Conservation (phyloP, 1,140 invertebrate genomes). For the Zophobas morio region DNA sequence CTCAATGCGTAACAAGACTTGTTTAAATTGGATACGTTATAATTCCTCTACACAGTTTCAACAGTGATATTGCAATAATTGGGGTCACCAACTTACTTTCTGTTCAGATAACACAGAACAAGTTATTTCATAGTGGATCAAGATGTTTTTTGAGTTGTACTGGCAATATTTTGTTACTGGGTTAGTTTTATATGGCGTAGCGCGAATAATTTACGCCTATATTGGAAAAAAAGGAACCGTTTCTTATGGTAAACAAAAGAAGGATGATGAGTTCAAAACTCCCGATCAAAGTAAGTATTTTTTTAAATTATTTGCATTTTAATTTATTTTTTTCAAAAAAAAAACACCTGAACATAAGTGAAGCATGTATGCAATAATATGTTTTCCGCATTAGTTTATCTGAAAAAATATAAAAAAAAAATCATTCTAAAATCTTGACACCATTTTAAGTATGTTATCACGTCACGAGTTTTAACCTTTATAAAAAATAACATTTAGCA, state of each 20-base stretch:
- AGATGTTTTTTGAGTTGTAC: constrained; percentile 62
- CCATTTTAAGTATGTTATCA: no score
- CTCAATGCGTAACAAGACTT: no score
- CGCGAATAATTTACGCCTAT: constrained; percentile 45
- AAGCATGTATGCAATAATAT: no score
- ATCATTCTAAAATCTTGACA: no score
- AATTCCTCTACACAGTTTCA: constrained; percentile 11
- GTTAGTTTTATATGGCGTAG: constrained; percentile 54
- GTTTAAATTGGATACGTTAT: background rate
- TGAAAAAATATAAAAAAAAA: no score
- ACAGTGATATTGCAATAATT: constrained; percentile 13
- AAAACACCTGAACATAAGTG: no score
- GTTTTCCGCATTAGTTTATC: no score
- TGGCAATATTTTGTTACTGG: constrained; percentile 63
- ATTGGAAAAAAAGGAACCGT: constrained; percentile 43
- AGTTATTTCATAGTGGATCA: constrained; percentile 9
- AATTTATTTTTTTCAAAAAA: no score
- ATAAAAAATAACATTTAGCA: no score
- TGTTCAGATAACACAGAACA: background rate
- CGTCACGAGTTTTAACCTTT: no score
- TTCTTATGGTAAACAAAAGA: constrained; percentile 42
- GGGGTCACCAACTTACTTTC: constrained; percentile 25
- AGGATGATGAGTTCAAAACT: constrained; percentile 53
- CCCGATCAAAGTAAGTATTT: constrained; percentile 57
- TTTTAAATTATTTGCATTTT: background rate